phyloP scores from a whole-genome alignment of 1,140 invertebrate species.

The Oppia nitens region DNA sequence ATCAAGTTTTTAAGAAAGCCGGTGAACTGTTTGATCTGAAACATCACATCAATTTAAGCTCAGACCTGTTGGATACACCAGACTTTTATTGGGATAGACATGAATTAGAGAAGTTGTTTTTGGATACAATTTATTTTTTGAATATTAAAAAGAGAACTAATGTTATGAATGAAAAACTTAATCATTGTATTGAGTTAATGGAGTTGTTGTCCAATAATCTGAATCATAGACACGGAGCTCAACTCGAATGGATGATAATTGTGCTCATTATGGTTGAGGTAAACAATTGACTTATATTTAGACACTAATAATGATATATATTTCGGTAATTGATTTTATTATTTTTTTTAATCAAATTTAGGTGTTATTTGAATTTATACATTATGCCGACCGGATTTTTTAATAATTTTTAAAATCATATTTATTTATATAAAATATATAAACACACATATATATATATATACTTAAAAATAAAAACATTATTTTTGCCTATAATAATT shows the following conservation, averaged over 20 bases:
- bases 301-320: too few relatives aligned
- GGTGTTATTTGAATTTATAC: constrained; percentile 54
- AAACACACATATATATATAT: too few relatives aligned
- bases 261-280: constrained; percentile 86
- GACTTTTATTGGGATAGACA: constrained; percentile 96
- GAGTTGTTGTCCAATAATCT: constrained; percentile 69
- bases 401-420: too few relatives aligned
- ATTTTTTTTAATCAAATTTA: constrained; percentile 13
- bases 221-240: constrained; percentile 70
- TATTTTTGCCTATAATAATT: too few relatives aligned
- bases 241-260: constrained; percentile 91
- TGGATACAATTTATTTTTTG: constrained; percentile 60
- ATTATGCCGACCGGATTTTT: constrained; percentile 34
- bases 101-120: constrained; percentile 61
- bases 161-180: constrained; percentile 86
- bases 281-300: constrained; percentile 25
- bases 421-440: too few relatives aligned
- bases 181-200: constrained; percentile 75
- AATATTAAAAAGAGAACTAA: constrained; percentile 63
- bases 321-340: not conserved
- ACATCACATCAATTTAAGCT: constrained; percentile 77
- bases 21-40: constrained; percentile 71
- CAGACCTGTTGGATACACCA: constrained; percentile 78
- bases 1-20: constrained; percentile 64
- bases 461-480: too few relatives aligned